These are phyloP conservation scores for Sus scrofa DNA, from an alignment of 2,113 vertebrate species.

Conservation along the genomic window DNA sequence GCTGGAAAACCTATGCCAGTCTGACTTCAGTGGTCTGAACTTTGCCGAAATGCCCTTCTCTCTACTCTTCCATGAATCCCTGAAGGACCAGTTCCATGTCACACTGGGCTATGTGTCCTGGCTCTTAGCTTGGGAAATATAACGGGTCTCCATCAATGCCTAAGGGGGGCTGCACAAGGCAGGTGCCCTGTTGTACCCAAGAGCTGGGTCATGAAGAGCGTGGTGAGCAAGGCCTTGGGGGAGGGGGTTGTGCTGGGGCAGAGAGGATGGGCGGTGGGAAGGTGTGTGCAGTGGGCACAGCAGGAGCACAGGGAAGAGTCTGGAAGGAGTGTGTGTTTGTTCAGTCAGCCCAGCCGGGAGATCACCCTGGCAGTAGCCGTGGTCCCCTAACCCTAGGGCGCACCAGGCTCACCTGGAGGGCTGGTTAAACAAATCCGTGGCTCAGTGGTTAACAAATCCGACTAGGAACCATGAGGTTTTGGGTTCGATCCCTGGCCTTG, in stretches of 20 bases:
- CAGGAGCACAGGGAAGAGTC: not conserved
- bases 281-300: not conserved
- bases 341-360: accelerated
- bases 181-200: accelerated
- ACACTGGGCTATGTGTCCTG: not conserved
- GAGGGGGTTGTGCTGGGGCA: not conserved
- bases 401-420: not conserved
- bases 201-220: not conserved
- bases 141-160: not conserved
- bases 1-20: not conserved
- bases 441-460: no score
- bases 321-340: not conserved
- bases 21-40: not conserved
- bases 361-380: not conserved
- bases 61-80: no score
- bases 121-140: no score
- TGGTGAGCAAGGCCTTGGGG: not conserved
- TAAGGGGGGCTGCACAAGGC: not conserved
- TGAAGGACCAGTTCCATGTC: not conserved
- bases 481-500: no score
- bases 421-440: not conserved
- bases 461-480: no score
- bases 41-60: not conserved
- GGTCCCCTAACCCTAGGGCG: accelerated
- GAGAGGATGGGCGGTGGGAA: not conserved